phyloP scores from a whole-genome alignment of 2,113 vertebrate species.

The Centropus unirufus region DNA sequence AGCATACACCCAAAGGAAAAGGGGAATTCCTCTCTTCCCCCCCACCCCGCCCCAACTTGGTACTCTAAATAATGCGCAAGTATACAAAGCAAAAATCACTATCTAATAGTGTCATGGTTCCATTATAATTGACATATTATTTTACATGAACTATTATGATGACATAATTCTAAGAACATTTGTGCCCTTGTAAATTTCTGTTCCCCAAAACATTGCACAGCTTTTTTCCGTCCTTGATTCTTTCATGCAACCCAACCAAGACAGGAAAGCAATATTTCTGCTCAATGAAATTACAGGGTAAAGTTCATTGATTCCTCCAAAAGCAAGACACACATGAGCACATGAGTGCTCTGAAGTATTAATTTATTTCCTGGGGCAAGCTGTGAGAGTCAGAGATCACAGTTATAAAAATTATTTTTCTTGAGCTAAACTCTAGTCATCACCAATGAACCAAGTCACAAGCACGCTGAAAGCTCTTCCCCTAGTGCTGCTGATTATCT shows the following conservation, averaged over 20 bases:
- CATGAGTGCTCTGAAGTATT: neutral
- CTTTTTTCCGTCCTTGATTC: neutral
- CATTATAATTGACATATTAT: neutral
- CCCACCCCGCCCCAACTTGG: neutral
- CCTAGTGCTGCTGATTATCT: neutral
- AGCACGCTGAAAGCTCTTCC: neutral
- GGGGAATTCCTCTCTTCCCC: no score
- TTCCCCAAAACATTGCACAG: neutral
- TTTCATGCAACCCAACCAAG: neutral
- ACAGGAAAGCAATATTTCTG: slow-evolving; percentile 1
- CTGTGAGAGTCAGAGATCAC: neutral
- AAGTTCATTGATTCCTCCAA: slow-evolving; percentile 1
- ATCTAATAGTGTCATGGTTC: neutral
- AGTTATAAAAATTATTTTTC: neutral
- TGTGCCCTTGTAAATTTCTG: neutral
- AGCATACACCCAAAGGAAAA: neutral
- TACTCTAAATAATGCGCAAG: neutral
- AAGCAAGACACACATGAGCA: neutral
- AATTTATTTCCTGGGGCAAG: neutral
- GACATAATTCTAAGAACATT: neutral
- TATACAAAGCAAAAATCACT: neutral
- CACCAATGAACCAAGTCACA: neutral
- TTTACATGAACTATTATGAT: neutral
- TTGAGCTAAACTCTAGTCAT: neutral
- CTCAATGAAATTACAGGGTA: neutral